Evolutionary conservation across 2,888 invertebrate genomes (phyloP), one percentile per base, ranked within the genome.

Genomic region (Nyleta sp.): DNA sequence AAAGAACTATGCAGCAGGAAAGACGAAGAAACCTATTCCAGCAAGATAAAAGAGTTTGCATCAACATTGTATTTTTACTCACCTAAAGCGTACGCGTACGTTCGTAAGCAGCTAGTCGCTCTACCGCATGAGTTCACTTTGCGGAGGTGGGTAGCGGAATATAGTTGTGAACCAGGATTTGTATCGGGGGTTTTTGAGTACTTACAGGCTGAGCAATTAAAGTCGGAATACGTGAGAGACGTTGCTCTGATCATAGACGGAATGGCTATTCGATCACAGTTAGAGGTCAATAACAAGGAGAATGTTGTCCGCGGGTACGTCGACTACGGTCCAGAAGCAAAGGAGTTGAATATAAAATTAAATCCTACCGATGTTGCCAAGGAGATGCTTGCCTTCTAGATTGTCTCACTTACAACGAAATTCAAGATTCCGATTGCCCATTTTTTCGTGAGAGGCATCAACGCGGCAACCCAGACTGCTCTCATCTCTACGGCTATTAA

Each of bases 401-500:
- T 44, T 17, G 44, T 44, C 2, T 44, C 44, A 17, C 13, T 15
- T 44, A 44, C 17, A 17, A 44, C 44, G 8, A 44, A 44, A 10
- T 44, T 44, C 17, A 44, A 44, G 13, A 2, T 44, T 18, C 18
- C 44, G 24, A 24, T 24, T 5, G 24, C 24, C 4, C 24, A 24
- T 24, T 24, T 24, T 24, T 24, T 24, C 24, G 24, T 24, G 24
- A 24, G 7, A 24, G 24, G 24, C 24, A 38, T 65, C 4, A 38
- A 13, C 15, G 65, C 65, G 6, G 22, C 13, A 2, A 52, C 15
- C 35, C 65, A 65, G 22, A 40, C 18, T 38, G 31, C 11, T 20
- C 15, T 65, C 1, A 8, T 67, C 17, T 8, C 20, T 38, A 18
- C 24, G 18, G 67, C 67, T 17, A 38, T 67, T 22, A 17, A 40